These are phyloP conservation scores for Pogona vitticeps DNA, from an alignment of 2,113 vertebrate species.

Conservation along the genomic window DNA sequence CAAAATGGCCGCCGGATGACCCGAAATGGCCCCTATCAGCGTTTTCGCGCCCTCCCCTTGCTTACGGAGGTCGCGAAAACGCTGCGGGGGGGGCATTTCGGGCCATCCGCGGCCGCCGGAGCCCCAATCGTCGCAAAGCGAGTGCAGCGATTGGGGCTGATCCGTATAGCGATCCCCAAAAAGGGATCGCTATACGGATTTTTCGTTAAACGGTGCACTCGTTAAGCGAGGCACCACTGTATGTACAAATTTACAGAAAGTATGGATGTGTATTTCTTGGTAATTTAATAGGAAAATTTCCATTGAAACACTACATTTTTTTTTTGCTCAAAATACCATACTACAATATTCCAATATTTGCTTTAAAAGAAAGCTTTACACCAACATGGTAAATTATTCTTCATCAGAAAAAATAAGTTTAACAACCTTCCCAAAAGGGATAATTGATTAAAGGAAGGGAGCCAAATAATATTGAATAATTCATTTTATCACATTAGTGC, in stretches of 20 bases:
- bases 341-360: conserved; percentile 59
- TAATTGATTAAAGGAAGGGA: conserved; percentile 29
- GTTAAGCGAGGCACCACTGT: no score
- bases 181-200: no score
- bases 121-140: no score
- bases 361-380: conserved; percentile 45
- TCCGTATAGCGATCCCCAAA: no score
- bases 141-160: no score
- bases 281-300: conserved; percentile 35
- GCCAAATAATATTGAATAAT: conserved; percentile 29
- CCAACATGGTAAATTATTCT: neutral
- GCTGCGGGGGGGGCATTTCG: no score
- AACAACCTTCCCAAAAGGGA: conserved; percentile 40
- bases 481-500: conserved; percentile 13
- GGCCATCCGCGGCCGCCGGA: no score
- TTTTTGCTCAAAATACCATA: conserved; percentile 63
- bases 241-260: conserved; percentile 57
- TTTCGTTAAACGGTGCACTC: no score
- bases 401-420: conserved; percentile 43
- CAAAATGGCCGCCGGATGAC: no score
- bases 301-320: conserved; percentile 31
- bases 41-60: no score
- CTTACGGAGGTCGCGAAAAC: no score
- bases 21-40: no score
- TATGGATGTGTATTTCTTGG: conserved; percentile 58